Percentiles rank a stretch among this genome's conserved stretches.
phyloP scores from a whole-genome alignment of 1,140 invertebrate genomes.

The Calliopsis andreniformis region DNA sequence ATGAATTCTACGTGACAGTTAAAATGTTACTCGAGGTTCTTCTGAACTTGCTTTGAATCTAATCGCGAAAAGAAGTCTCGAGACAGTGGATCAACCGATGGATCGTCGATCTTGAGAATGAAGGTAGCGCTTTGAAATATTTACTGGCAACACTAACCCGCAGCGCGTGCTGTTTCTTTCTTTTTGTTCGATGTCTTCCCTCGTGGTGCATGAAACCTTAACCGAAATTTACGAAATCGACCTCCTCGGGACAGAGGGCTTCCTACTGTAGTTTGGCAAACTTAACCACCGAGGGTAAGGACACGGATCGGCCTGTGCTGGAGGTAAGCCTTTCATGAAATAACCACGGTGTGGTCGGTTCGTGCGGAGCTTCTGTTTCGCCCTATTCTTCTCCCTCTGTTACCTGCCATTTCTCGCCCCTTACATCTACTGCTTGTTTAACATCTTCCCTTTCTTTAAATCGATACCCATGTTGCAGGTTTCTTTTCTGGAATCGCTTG shows the following conservation, averaged over 20 bases:
- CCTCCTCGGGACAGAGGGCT: conserved; percentile 72
- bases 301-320: conserved; percentile 61
- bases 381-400: neutral
- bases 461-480: no score
- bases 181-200: conserved; percentile 53
- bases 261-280: conserved; percentile 80
- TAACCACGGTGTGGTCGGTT: conserved; percentile 18
- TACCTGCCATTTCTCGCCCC: neutral
- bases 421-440: neutral
- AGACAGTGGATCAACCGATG: conserved; percentile 53
- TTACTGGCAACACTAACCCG: conserved; percentile 53
- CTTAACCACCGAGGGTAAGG: conserved; percentile 71
- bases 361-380: conserved; percentile 19
- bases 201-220: conserved; percentile 62
- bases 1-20: no score
- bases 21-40: no score
- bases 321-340: conserved; percentile 63
- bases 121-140: conserved; percentile 49
- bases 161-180: conserved; percentile 60
- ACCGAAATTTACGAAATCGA: conserved; percentile 57
- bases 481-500: no score
- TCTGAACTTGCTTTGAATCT: no score
- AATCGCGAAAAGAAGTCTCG: no score
- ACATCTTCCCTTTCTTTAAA: neutral
- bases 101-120: conserved; percentile 25